These are phyloP conservation scores for Aleiodes sp. DNA, from an alignment of 1,140 invertebrate genomes.

Conservation along the genomic window DNA sequence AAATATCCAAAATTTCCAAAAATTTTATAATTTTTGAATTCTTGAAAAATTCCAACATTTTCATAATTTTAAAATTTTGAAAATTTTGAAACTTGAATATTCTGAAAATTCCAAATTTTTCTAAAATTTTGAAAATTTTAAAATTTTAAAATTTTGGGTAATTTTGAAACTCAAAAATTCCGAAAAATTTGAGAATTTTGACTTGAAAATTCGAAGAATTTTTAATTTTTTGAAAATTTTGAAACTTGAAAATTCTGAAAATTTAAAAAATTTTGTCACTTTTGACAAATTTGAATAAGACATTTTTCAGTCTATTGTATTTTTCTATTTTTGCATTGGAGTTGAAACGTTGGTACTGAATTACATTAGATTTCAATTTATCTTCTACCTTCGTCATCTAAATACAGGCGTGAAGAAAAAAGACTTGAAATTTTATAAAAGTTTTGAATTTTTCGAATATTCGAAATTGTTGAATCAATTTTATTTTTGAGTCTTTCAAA, in stretches of 20 bases:
- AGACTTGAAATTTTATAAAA: too few species aligned
- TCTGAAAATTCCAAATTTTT: not conserved
- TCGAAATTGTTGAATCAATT: too few species aligned
- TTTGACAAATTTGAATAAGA: not conserved
- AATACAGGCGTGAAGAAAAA: too few species aligned
- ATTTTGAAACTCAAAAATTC: conserved; percentile 12
- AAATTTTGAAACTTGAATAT: not conserved
- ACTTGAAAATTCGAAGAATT: not conserved
- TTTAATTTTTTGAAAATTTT: not conserved
- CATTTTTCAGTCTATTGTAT: too few species aligned
- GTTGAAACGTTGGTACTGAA: too few species aligned
- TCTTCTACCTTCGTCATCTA: too few species aligned
- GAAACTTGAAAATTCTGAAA: not conserved
- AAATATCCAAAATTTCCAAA: not conserved
- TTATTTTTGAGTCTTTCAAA: too few species aligned
- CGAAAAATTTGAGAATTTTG: not conserved
- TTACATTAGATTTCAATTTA: too few species aligned
- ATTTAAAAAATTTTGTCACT: not conserved
- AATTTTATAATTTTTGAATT: not conserved
- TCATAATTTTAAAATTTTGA: not conserved
- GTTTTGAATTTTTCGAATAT: too few species aligned
- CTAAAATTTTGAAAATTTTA: not conserved
- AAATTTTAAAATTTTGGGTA: not conserved
- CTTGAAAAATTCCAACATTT: not conserved
- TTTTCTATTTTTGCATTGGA: not conserved